phyloP scores from a whole-genome alignment of 2,113 vertebrate genomes.

The Barbus barbus region DNA sequence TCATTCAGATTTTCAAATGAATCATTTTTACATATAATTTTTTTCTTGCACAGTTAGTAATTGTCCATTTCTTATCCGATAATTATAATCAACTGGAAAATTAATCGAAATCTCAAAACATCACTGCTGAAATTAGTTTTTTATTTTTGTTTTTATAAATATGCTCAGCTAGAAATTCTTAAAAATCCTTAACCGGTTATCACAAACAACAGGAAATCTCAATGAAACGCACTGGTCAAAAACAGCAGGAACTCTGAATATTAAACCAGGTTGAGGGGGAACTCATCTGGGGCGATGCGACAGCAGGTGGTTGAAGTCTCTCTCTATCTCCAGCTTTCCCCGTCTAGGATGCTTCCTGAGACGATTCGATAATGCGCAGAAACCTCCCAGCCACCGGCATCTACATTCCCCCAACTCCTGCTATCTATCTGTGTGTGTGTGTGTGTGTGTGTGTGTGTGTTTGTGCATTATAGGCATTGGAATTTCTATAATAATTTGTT shows the following conservation, averaged over 20 bases:
- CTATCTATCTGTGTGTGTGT: background rate
- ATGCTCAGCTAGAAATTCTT: background rate
- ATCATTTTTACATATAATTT: no score
- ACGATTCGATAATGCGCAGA: conserved; percentile 58
- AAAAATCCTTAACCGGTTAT: background rate
- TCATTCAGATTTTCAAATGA: no score
- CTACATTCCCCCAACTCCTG: conserved; percentile 31
- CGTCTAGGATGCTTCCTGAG: conserved; percentile 52
- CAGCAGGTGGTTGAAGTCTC: background rate
- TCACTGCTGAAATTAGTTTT: background rate
- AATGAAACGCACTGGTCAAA: background rate
- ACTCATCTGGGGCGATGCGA: background rate
- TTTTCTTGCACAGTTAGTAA: background rate
- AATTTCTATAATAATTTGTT: background rate
- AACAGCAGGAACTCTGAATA: background rate
- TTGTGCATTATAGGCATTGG: background rate
- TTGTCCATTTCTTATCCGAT: background rate
- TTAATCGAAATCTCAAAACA: background rate
- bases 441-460: no score
- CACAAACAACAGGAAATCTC: background rate
- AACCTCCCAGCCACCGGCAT: conserved; percentile 54
- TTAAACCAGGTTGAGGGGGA: conserved; percentile 6
- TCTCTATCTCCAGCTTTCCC: background rate
- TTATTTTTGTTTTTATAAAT: background rate
- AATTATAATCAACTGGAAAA: no score